Base-by-base conservation (phyloP, 2,888 invertebrate species). In the Tachystola acroxantha region DNA sequence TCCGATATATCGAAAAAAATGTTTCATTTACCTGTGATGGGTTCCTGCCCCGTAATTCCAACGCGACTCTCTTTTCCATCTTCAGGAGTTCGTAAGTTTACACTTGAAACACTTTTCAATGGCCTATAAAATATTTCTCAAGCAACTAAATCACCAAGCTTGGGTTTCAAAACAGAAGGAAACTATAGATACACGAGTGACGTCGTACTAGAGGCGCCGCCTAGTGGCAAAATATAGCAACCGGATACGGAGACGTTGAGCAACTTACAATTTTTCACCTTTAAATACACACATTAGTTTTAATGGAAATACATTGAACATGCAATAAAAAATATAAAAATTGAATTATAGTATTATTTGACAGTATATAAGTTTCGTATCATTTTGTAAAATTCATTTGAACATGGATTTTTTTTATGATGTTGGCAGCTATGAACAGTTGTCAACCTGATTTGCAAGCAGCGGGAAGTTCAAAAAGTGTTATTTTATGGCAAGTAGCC, bases 51-150 rank as follows among this genome's bases (percentile, higher is more conserved):
- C 97, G 91, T 88, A 95, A 93, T 89, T 98, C 98, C 77, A 97
- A 89, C 74, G 94, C 94, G 90, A 98, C 94, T 87, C 98, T 93
- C 84, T 97, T 97, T 89, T 97, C 96, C 97, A 97, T 97, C 61
- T 71, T 74, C 49, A 56, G 38, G 50, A 60, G 53, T 60, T 49
- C 56, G 46, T 49, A 50, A 50, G 56, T 54, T 64, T 58, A 60
- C 75, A 75, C 77, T 70, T 55, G 48, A 37, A 64, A 58, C 75
- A 77, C 78, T 72, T 60, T 49, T 48, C 46, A 64, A 66, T 62
- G 49, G 59, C 63, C 51, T 71, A 62, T 66, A 64, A 63, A 67
- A 56, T 73, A 69, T 69, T 71, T 73, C 65, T 67, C 64, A 74
- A 75, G 68, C 72, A 78, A 78, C 66, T 69, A 81, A 76, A 69